These are phyloP conservation scores for Onychostoma macrolepis DNA, from an alignment of 2,113 vertebrate genomes.

Conservation along the genomic window DNA sequence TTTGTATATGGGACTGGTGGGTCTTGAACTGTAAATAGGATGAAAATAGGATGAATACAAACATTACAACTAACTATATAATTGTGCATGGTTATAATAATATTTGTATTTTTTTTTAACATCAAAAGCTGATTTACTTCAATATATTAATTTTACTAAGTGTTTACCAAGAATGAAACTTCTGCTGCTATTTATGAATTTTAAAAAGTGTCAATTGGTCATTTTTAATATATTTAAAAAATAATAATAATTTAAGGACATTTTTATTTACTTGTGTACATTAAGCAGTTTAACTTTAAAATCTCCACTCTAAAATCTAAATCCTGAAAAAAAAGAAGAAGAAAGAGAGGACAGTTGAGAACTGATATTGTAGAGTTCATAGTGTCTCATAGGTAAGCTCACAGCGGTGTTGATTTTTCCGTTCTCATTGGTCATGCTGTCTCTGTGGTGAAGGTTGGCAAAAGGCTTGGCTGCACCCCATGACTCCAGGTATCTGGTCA, in stretches of 20 bases:
- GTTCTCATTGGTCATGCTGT: constrained; percentile 98
- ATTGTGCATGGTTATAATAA: neutral
- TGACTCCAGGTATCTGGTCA: constrained; percentile 97
- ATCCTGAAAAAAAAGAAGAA: neutral
- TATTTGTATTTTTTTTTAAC: neutral
- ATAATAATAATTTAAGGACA: neutral
- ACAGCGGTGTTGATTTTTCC: constrained; percentile 97
- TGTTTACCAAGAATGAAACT: neutral
- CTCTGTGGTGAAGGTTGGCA: constrained; percentile 93
- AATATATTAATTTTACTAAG: neutral
- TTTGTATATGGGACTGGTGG: neutral
- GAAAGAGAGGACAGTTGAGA: neutral
- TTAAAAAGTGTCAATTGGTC: neutral
- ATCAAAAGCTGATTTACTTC: neutral
- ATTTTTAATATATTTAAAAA: neutral
- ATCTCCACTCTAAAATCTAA: neutral
- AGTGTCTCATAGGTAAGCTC: constrained; percentile 55
- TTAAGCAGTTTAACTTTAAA: neutral
- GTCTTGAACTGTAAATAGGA: neutral
- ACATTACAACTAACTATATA: neutral
- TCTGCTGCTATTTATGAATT: neutral
- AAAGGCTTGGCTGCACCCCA: constrained; percentile 99
- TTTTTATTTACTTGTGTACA: neutral
- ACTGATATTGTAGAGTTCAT: neutral
- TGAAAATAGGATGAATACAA: neutral